phyloP scores from a whole-genome alignment of 2,888 invertebrate genomes.

The Epirrita christyi region DNA sequence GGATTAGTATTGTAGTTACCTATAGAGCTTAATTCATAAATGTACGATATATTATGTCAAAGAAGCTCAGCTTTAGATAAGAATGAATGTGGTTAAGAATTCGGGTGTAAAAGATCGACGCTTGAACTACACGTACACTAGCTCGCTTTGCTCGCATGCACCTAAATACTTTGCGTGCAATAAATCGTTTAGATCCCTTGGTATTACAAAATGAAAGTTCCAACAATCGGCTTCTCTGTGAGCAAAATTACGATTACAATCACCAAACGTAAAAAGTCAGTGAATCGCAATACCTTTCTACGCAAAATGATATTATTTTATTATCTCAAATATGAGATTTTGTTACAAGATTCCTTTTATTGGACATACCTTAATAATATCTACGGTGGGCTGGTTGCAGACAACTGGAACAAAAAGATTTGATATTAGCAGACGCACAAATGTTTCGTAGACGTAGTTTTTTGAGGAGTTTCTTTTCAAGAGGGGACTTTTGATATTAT shows the following conservation, averaged over 20 bases:
- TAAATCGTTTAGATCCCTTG: too few relatives aligned
- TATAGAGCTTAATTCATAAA: too few relatives aligned
- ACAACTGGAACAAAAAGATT: slow-evolving; percentile 32
- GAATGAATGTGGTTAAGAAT: too few relatives aligned
- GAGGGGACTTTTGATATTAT: neutral
- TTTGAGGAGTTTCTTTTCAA: neutral
- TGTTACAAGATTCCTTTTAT: slow-evolving; percentile 14
- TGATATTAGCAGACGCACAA: slow-evolving; percentile 13
- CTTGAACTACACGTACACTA: too few relatives aligned
- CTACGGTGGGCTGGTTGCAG: slow-evolving; percentile 15
- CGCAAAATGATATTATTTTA: slow-evolving; percentile 4
- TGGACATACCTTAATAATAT: slow-evolving; percentile 32
- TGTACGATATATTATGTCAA: too few relatives aligned
- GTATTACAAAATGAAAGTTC: too few relatives aligned
- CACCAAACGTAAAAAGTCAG: neutral
- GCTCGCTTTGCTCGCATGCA: too few relatives aligned
- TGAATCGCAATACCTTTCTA: slow-evolving; percentile 11
- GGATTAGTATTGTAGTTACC: too few relatives aligned
- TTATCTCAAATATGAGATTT: slow-evolving; percentile 4
- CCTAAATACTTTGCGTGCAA: too few relatives aligned
- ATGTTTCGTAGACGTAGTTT: slow-evolving; percentile 3
- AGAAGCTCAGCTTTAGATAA: too few relatives aligned
- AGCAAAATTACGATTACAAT: neutral
- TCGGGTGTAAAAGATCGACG: too few relatives aligned
- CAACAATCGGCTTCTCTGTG: too few relatives aligned